Evolutionary conservation across 1,140 invertebrate genomes (phyloP), one percentile per base, ranked within the genome.

Genomic region (Zelostemma sp.): DNA sequence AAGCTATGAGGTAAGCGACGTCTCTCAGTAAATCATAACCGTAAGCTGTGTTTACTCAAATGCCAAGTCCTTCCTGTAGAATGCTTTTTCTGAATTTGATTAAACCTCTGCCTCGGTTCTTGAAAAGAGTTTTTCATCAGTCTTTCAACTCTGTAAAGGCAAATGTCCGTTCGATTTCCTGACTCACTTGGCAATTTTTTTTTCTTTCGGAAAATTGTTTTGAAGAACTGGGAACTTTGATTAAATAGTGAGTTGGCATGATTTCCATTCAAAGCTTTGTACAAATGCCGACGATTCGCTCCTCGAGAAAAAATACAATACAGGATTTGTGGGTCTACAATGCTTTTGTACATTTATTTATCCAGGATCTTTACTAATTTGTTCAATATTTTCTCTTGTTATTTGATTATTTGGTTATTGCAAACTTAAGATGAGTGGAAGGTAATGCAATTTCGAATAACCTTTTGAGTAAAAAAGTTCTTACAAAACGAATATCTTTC

Each of bases 1-100:
- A 96, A 73, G 91, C 91, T 15, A 90, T 91, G 83, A 92, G 93
- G 93, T 94, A 89, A 21, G 8, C 14, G 40, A 12, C 12, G 1
- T 43, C 5, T 45, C 31, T 43, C 48, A n/a, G n/a, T n/a, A n/a
- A 72, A 67, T 60, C 62, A 67, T 2, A 4, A 4, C 9, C 9
- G 59, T 19, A 46, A 17, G 14, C 17, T 46, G 43, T 46, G 4
- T 17, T 46, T 46, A 55, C n/a, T n/a, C n/a, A n/a, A 33, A 54
- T 65, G 58, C 64, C 58, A 65, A 61, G 31, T 64, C 62, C 48
- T 18, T 50, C 54, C 49, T 40, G 61, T 74, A 69, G 64, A 65
- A 45, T 58, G 59, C 65, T 71, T 69, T 49, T 69, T 65, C 68
- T 54, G 43, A 72, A 53, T 53, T 21, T 63, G 15, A 63, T 66